Percentiles rank a stretch among this genome's conserved stretches.
Evolutionary conservation across 1,140 invertebrate species (phyloP).

Genomic region (Apis cerana): DNA sequence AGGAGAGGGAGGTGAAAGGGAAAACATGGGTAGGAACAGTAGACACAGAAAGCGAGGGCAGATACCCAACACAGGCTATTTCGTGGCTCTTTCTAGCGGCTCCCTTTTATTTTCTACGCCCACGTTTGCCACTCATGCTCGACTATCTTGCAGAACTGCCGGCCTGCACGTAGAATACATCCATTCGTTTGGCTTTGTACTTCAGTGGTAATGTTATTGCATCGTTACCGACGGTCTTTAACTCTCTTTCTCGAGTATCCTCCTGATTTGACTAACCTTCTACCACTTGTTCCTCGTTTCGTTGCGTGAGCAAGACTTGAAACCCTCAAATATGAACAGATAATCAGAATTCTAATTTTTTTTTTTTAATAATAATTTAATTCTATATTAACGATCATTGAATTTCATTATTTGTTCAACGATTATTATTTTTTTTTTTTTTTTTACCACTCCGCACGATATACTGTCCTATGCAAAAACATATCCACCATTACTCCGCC

Average conservation of each 20-base stretch:
- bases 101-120: slow-evolving; percentile 67
- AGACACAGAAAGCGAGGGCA: slow-evolving; percentile 43
- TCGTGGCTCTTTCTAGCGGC: slow-evolving; percentile 62
- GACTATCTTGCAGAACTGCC: slow-evolving; percentile 42
- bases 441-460: no score
- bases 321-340: no score
- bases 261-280: slow-evolving; percentile 25
- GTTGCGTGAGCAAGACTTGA: neutral
- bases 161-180: slow-evolving; percentile 64
- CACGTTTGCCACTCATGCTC: slow-evolving; percentile 12
- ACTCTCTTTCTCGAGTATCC: slow-evolving; percentile 13
- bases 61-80: slow-evolving; percentile 65
- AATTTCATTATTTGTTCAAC: no score
- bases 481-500: neutral
- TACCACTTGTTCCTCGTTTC: neutral
- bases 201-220: slow-evolving; percentile 75
- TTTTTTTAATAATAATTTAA: no score
- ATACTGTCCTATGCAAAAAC: neutral
- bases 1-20: slow-evolving; percentile 1
- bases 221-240: slow-evolving; percentile 68
- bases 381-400: no score
- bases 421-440: no score
- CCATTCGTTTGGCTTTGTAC: slow-evolving; percentile 73
- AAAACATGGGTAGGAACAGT: slow-evolving; percentile 19
- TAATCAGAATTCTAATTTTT: no score